Base-by-base conservation (phyloP, 2,888 invertebrate species). In the Mamestra brassicae region DNA sequence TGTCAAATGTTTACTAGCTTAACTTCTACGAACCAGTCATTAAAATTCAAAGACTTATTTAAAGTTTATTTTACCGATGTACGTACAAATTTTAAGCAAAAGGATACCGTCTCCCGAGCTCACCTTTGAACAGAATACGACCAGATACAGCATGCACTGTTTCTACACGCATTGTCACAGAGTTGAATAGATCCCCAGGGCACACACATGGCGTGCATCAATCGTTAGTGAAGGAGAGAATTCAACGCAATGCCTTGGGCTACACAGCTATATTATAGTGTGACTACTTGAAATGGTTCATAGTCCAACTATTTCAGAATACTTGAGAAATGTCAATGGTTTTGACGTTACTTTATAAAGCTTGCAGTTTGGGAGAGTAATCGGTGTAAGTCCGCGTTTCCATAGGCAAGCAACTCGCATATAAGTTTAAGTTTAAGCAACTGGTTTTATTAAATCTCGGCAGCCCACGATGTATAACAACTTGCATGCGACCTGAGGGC, bases 161-260 rank as follows among this genome's bases (percentile, higher is more conserved):
- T 42, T 60, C 55, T 36, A 52, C 4, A 55, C 26, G 50, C 55
- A 74, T 74, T 78, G 81, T 68, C 15, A 38, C 55, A 45, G 50
- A 57, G 45, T 52, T 68, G 45, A 75, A 58, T 58, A 47, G 47
- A 6, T 55, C 78, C 58, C 75, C 60, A 45, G 42, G 55, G 68
- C 10, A 64, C 36, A 74, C 36, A 58, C 10, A 42, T 50, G 13
- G 47, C 26, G 42, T 64, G 11, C 34, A 55, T 74, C 67, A 50
- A 55, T 80, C 63, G 75, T 63, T 63, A 67, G 62, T 63, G 3
- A 38, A 67, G 26, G 54, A 68, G 74, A 34, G 58, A 54, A 50
- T 68, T 26, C 34, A 55, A 60, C 13, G 15, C 47, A 47, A 50
- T 60, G 3, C 38, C 5, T n/a, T 11, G 10, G 13, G 36, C 10